Conservation (phyloP, 1,140 invertebrate species). For the Saxidomus purpurata region DNA sequence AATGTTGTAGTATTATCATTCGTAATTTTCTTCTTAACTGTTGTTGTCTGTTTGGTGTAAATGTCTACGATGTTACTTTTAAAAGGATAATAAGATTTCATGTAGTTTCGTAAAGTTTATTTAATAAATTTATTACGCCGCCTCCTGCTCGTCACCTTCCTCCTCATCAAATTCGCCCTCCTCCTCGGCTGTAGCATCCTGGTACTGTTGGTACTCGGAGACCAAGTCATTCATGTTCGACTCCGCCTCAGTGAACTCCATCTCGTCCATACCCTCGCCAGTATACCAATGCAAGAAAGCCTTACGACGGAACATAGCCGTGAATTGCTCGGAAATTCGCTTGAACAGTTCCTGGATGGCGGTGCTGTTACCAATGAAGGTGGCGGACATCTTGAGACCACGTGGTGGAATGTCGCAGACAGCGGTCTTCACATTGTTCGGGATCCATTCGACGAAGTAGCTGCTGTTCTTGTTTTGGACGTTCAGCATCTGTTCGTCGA, state of each 20-base stretch:
- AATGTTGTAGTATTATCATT: no score
- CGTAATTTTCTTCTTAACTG: no score
- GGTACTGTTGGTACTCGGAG: constrained; percentile 97
- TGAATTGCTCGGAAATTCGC: constrained; percentile 89
- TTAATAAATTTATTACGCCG: no score
- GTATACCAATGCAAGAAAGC: constrained; percentile 94
- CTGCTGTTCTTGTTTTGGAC: constrained; percentile 87
- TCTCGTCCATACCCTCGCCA: constrained; percentile 94
- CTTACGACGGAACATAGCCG: constrained; percentile 91
- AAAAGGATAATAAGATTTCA: no score
- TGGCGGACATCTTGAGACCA: constrained; percentile 97
- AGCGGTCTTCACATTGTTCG: constrained; percentile 96
- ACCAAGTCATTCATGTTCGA: constrained; percentile 95
- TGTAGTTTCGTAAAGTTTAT: no score
- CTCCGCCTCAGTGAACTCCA: constrained; percentile 91
- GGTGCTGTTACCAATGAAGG: constrained; percentile 91
- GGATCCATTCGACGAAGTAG: constrained; percentile 98
- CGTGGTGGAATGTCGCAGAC: constrained; percentile 97
- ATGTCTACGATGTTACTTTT: no score
- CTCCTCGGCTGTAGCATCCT: constrained; percentile 88
- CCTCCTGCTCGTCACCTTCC: constrained; percentile 88
- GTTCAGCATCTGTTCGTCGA: constrained; percentile 85
- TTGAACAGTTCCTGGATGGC: constrained; percentile 94
- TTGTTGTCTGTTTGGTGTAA: no score
- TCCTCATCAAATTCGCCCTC: constrained; percentile 92